Evolutionary conservation across 2,797 vertebrate genomes (phyloP).

Genomic region (Iguana delicatissima): DNA sequence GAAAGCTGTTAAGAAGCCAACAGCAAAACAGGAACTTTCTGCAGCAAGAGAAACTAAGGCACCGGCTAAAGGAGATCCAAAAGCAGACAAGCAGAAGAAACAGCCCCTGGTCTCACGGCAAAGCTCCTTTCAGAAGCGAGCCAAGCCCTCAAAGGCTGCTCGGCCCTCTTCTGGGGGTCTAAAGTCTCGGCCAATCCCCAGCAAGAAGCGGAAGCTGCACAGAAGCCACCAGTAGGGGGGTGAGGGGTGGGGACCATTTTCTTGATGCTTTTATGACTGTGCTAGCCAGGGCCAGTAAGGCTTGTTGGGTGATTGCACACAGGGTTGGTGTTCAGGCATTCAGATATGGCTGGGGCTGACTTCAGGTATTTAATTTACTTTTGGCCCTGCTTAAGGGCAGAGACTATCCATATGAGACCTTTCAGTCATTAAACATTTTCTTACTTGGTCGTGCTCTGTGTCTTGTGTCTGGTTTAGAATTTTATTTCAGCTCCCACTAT

Average conservation of each 20-base stretch:
- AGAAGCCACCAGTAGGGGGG: conserved; percentile 35
- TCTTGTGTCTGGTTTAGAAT: not conserved
- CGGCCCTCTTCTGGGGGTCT: conserved; percentile 9
- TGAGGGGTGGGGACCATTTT: not conserved
- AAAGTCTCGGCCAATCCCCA: conserved; percentile 38
- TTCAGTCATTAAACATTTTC: conserved; percentile 25
- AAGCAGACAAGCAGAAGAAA: conserved; percentile 46
- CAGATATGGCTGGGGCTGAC: not conserved
- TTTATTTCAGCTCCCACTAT: not conserved
- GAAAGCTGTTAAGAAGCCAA: conserved; percentile 48
- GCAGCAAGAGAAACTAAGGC: not conserved
- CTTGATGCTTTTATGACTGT: not conserved
- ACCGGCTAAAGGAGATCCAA: conserved; percentile 7
- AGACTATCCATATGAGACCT: conserved; percentile 8
- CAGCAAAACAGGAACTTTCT: not conserved
- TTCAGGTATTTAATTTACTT: not conserved
- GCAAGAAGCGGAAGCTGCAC: conserved; percentile 71
- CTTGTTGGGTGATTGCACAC: not conserved
- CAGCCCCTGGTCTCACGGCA: conserved; percentile 52
- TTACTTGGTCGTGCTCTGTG: not conserved
- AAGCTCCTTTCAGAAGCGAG: conserved; percentile 50
- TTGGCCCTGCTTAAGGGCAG: not conserved
- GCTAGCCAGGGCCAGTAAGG: no score
- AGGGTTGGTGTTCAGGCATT: not conserved
- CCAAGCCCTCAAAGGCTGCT: conserved; percentile 46